Conservation (phyloP, 2,797 vertebrate genomes). For the Chromis chromis region DNA sequence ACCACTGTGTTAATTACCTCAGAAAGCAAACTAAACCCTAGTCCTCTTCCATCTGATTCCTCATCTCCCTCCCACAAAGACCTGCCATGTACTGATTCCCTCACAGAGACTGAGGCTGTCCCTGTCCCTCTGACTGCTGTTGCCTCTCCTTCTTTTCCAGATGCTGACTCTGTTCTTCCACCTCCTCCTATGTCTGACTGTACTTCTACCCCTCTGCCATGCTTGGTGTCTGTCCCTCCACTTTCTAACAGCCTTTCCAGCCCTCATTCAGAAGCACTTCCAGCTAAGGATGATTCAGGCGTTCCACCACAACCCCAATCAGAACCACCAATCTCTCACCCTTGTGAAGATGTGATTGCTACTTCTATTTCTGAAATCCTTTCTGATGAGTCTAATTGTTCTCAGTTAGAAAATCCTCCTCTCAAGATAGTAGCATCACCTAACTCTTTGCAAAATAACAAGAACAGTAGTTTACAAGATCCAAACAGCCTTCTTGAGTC, state of each 20-base stretch:
- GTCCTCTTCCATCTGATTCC: conserved; percentile 48
- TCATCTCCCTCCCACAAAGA: conserved; percentile 55
- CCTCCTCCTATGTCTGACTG: conserved; percentile 39
- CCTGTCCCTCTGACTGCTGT: conserved; percentile 24
- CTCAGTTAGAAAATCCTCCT: conserved; percentile 16
- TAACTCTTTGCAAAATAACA: conserved; percentile 8
- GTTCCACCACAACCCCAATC: conserved; percentile 45
- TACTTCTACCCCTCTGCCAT: conserved; percentile 40
- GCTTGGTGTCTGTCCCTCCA: conserved; percentile 31
- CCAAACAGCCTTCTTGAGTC: conserved; percentile 29
- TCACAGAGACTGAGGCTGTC: conserved; percentile 27
- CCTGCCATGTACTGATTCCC: conserved; percentile 21
- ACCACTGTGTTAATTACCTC: conserved; percentile 54
- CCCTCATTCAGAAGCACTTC: conserved; percentile 31
- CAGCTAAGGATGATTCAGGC: conserved; percentile 46
- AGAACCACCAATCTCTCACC: conserved; percentile 30
- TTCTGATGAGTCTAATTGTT: conserved; percentile 21
- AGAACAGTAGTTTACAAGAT: neutral
- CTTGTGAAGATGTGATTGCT: conserved; percentile 25
- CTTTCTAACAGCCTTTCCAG: conserved; percentile 38
- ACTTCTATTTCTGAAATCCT: conserved; percentile 25
- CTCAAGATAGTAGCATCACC: conserved; percentile 15
- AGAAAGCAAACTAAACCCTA: conserved; percentile 62
- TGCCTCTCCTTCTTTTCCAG: conserved; percentile 57
- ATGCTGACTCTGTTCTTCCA: conserved; percentile 38